Conservation (phyloP, 2,113 vertebrate genomes). For the Piliocolobus tephrosceles region DNA sequence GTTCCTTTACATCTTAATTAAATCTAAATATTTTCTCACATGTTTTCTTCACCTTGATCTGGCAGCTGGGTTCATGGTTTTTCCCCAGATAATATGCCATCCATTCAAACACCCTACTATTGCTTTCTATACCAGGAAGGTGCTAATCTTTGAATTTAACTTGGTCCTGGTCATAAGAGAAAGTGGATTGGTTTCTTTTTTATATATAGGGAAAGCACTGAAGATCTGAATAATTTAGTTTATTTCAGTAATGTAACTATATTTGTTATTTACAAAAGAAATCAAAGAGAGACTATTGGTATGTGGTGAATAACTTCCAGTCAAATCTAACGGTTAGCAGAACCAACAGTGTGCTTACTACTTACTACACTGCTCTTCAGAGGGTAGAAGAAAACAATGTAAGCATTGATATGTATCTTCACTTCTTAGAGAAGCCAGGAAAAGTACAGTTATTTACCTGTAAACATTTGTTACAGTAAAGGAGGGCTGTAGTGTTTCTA, state of each 20-base stretch:
- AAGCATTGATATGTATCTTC: background rate
- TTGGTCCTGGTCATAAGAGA: background rate
- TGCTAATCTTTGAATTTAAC: background rate
- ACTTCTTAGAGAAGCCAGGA: background rate
- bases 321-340: background rate
- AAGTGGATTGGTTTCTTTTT: background rate
- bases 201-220: background rate
- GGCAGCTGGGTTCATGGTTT: background rate
- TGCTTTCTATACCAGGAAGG: background rate
- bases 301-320: background rate
- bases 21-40: background rate
- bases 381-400: background rate
- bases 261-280: background rate
- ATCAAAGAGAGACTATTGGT: background rate
- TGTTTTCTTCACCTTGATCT: background rate
- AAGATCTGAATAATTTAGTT: background rate
- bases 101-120: background rate
- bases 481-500: constrained; percentile 16
- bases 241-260: background rate
- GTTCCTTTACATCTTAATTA: background rate
- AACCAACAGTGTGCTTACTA: background rate
- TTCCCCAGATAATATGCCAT: background rate
- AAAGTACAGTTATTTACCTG: background rate
- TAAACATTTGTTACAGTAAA: constrained; percentile 11
- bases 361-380: background rate